Evolutionary conservation across 2,888 invertebrate genomes (phyloP).

Genomic region (Chironomus riparius): DNA sequence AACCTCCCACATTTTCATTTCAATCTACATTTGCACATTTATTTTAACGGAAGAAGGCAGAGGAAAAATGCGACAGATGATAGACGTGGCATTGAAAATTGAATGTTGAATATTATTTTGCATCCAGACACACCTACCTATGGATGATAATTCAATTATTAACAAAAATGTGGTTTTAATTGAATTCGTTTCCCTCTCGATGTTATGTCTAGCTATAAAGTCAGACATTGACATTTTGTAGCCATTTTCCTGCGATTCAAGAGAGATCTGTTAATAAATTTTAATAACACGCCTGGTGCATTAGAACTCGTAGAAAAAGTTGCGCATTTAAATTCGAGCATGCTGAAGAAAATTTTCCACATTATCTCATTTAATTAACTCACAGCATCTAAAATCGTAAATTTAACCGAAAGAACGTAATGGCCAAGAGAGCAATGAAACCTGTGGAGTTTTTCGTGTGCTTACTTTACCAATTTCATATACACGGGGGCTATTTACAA

Average conservation of each 20-base stretch:
- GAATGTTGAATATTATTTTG: constrained; percentile 8
- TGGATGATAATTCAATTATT: constrained; percentile 22
- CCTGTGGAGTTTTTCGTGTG: not conserved
- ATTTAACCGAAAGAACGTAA: too few species aligned
- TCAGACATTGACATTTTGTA: not conserved
- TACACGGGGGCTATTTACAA: not conserved
- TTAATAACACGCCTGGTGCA: too few species aligned
- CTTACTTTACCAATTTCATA: not conserved
- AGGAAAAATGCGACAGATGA: constrained; percentile 21
- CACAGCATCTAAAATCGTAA: too few species aligned
- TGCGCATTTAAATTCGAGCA: too few species aligned
- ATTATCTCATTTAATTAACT: too few species aligned
- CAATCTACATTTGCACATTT: not conserved
- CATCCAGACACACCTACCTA: constrained; percentile 16
- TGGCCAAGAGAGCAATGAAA: not conserved
- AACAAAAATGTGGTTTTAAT: constrained; percentile 23
- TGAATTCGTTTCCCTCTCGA: not conserved
- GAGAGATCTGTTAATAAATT: too few species aligned
- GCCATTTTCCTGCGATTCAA: too few species aligned
- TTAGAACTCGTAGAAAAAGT: too few species aligned
- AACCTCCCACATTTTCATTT: constrained; percentile 12
- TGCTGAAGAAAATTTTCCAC: too few species aligned
- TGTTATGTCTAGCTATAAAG: not conserved
- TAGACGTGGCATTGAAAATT: constrained; percentile 24
- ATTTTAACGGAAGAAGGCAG: not conserved